Conservation (phyloP, 2,113 vertebrate species). For the Felis catus region F.catus_Fca126_mat1.0 CM031419.1:180963001-180963500, state of each 20-base stretch:
- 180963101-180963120: neutral
- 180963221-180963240: neutral
- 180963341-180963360: neutral
- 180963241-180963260: neutral
- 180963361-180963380: neutral
- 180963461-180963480: neutral
- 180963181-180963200: neutral
- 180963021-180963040: rapidly evolving
- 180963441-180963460: neutral
- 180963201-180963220: neutral
- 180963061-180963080: neutral
- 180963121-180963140: neutral
- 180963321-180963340: neutral
- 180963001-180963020: neutral
- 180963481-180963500: neutral
- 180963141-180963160: neutral
- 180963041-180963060: rapidly evolving
- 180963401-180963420: neutral
- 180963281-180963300: neutral
- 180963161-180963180: neutral
- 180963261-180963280: neutral
- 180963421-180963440: rapidly evolving
- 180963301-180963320: neutral
- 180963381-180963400: neutral
- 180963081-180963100: neutral